These are phyloP conservation scores for Scopus umbretta DNA, from an alignment of 2,113 vertebrate species.

Conservation along the genomic window DNA sequence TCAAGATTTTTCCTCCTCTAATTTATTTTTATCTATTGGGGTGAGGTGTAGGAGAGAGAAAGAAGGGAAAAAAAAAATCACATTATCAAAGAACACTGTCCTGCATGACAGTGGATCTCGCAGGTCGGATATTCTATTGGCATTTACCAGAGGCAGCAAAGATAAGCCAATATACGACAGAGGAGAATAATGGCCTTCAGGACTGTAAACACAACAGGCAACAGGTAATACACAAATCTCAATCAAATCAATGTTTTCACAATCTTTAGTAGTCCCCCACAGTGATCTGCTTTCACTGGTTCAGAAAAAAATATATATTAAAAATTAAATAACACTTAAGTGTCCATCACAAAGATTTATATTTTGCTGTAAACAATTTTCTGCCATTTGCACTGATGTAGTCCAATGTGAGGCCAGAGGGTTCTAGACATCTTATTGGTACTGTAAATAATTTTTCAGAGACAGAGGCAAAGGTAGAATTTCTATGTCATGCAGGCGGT, in stretches of 20 bases:
- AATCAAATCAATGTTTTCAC: slow-evolving; percentile 57
- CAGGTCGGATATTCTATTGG: background rate
- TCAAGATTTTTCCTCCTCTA: background rate
- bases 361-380: slow-evolving; percentile 77
- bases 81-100: background rate
- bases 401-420: slow-evolving; percentile 55
- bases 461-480: slow-evolving; percentile 91
- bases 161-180: background rate
- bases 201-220: slow-evolving; percentile 63
- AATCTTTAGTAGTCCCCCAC: slow-evolving; percentile 64
- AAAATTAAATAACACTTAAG: slow-evolving; percentile 76
- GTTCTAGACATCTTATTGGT: slow-evolving; percentile 82
- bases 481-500: slow-evolving; percentile 89
- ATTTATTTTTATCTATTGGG: background rate
- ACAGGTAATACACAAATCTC: slow-evolving; percentile 24
- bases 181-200: slow-evolving; percentile 44
- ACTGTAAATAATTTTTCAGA: slow-evolving; percentile 97
- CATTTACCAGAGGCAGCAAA: background rate
- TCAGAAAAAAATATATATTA: slow-evolving; percentile 65
- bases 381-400: slow-evolving; percentile 64
- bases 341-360: slow-evolving; percentile 67
- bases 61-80: background rate
- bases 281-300: slow-evolving; percentile 65
- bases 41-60: background rate
- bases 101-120: background rate